Percentiles rank a stretch among this genome's conserved stretches.
Conservation (phyloP, 37 sponge, comb jelly and placozoan species). For the Cliona cf. orientalis region DNA sequence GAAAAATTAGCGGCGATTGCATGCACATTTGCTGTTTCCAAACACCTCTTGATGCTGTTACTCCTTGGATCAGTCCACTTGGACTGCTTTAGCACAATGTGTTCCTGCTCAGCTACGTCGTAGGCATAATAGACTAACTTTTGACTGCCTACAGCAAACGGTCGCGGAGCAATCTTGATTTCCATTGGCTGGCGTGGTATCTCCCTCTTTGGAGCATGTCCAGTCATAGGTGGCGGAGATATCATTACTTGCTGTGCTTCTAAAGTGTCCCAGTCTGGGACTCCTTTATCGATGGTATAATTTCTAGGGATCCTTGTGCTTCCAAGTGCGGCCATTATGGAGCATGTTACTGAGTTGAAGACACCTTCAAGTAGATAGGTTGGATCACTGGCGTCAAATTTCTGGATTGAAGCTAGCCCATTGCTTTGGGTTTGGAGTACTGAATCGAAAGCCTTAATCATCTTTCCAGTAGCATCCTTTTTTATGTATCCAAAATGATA, state of each 20-base stretch:
- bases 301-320: too few relatives aligned
- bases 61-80: neutral
- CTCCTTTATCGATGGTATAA: too few relatives aligned
- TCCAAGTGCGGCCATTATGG: too few relatives aligned
- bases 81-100: neutral
- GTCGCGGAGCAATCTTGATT: neutral
- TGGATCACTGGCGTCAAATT: conserved; percentile 27
- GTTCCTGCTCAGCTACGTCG: neutral
- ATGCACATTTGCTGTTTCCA: neutral
- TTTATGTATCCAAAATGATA: conserved; percentile 50
- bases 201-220: too few relatives aligned
- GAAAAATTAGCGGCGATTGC: neutral
- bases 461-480: conserved; percentile 6
- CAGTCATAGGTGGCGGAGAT: too few relatives aligned
- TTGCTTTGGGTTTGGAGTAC: conserved; percentile 1
- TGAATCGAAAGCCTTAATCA: conserved; percentile 44
- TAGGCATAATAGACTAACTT: neutral
- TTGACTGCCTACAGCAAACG: neutral
- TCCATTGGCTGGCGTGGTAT: too few relatives aligned
- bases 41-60: neutral
- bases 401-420: neutral
- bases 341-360: too few relatives aligned
- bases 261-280: too few relatives aligned
- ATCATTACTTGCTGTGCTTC: too few relatives aligned
- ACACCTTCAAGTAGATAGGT: neutral